Evolutionary conservation across 2,797 vertebrate species (phyloP).

Genomic region (Sebastes glaucus): DNA sequence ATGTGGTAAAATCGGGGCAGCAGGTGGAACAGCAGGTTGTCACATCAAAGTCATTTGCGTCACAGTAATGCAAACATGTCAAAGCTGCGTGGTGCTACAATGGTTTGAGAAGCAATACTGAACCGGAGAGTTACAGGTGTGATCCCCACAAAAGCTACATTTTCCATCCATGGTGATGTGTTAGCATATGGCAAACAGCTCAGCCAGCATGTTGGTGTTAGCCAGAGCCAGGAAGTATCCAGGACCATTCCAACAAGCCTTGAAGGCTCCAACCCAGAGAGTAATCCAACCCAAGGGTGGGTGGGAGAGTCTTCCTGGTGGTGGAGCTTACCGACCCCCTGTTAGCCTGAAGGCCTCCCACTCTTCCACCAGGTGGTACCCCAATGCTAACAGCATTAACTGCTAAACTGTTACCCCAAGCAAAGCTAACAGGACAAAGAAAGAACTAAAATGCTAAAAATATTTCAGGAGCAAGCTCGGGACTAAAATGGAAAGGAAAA

Average conservation of each 20-base stretch:
- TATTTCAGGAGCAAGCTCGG: neutral
- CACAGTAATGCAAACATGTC: constrained; percentile 12
- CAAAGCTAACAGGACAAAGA: neutral
- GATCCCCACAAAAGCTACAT: neutral
- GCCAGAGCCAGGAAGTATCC: neutral
- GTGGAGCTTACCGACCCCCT: neutral
- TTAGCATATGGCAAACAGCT: neutral
- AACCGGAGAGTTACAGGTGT: neutral
- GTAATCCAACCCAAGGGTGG: neutral
- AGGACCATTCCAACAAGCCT: neutral
- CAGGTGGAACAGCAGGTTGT: constrained; percentile 32
- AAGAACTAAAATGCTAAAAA: neutral
- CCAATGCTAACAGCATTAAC: neutral
- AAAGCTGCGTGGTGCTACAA: neutral
- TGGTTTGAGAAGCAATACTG: neutral
- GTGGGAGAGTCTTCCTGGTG: neutral
- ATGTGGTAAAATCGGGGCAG: neutral
- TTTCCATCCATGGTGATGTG: neutral
- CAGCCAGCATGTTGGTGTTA: neutral
- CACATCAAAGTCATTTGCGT: constrained; percentile 33
- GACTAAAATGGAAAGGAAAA: too few species aligned
- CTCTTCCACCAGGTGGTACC: neutral
- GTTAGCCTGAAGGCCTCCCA: neutral
- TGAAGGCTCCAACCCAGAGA: neutral
- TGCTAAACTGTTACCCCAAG: neutral